These are phyloP conservation scores for Plebejus argus DNA, from an alignment of 2,888 invertebrate genomes.

Conservation along the genomic window DNA sequence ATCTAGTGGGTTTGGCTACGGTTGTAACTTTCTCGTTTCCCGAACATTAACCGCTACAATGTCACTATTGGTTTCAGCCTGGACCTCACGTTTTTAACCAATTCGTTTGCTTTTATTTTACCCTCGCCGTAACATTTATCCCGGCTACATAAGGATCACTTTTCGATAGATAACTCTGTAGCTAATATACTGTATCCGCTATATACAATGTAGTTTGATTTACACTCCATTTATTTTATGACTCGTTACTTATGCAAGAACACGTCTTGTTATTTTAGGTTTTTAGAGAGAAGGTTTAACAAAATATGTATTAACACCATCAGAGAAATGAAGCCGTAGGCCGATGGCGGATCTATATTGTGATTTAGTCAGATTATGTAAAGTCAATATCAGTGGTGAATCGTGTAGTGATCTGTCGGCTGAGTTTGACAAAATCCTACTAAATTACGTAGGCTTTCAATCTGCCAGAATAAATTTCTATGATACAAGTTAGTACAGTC, in stretches of 20 bases:
- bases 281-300: background rate
- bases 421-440: too few relatives aligned
- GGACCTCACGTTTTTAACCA: background rate
- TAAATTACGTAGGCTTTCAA: too few relatives aligned
- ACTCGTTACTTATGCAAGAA: background rate
- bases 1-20: background rate
- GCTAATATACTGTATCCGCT: too few relatives aligned
- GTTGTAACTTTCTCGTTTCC: constrained; percentile 14
- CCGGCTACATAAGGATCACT: background rate
- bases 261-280: background rate
- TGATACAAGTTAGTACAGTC: too few relatives aligned
- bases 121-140: background rate
- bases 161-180: background rate
- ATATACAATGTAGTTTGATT: constrained; percentile 3
- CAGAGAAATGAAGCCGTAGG: background rate
- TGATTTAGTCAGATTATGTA: background rate
- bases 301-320: background rate
- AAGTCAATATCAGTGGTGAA: background rate
- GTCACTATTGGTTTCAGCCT: background rate
- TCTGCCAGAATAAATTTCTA: too few relatives aligned
- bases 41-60: constrained; percentile 4
- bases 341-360: background rate
- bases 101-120: background rate
- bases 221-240: constrained; percentile 18
- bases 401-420: too few relatives aligned